A percentile compares a stretch with the other conserved stretches of the same genome.
phyloP scores from a whole-genome alignment of 2,113 vertebrate species.

The Bothrops jararaca region DNA sequence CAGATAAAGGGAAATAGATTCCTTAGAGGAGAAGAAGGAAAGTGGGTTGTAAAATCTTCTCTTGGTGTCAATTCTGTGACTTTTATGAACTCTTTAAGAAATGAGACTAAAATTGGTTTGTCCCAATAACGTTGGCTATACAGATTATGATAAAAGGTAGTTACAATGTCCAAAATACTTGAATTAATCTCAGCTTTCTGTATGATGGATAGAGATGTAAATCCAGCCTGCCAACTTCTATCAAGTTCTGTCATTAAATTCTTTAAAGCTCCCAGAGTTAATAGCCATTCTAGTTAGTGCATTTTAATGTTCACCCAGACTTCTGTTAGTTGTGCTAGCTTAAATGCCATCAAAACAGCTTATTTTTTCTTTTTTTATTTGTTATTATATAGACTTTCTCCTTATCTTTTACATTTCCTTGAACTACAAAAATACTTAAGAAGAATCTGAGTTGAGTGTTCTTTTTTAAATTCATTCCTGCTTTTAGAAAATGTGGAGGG shows the following conservation, averaged over 20 bases:
- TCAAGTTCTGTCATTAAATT: slow-evolving; percentile 46
- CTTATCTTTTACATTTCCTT: slow-evolving; percentile 38
- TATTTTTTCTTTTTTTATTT: slow-evolving; percentile 14
- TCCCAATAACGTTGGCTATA: neutral
- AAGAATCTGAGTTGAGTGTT: slow-evolving; percentile 45
- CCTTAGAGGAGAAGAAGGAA: neutral
- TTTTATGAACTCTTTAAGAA: slow-evolving; percentile 12
- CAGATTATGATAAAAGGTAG: slow-evolving; percentile 25
- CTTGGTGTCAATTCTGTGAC: neutral
- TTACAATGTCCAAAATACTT: slow-evolving; percentile 23
- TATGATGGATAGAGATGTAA: neutral
- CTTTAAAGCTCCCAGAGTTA: slow-evolving; percentile 39
- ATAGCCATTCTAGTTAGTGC: slow-evolving; percentile 46
- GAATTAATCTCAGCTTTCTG: slow-evolving; percentile 15
- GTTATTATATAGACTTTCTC: slow-evolving; percentile 29
- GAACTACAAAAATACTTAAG: slow-evolving; percentile 50
- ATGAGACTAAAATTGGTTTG: neutral
- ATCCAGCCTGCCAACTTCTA: slow-evolving; percentile 26
- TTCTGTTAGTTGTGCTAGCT: slow-evolving; percentile 51
- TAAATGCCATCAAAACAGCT: slow-evolving; percentile 40
- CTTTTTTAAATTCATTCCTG: slow-evolving; percentile 42
- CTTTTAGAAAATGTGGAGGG: slow-evolving; percentile 55
- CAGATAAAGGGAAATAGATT: neutral
- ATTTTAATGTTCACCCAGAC: slow-evolving; percentile 48
- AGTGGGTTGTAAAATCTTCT: neutral